Evolutionary conservation across 2,888 invertebrate species (phyloP).

Genomic region (Boloria euphrosyne): DNA sequence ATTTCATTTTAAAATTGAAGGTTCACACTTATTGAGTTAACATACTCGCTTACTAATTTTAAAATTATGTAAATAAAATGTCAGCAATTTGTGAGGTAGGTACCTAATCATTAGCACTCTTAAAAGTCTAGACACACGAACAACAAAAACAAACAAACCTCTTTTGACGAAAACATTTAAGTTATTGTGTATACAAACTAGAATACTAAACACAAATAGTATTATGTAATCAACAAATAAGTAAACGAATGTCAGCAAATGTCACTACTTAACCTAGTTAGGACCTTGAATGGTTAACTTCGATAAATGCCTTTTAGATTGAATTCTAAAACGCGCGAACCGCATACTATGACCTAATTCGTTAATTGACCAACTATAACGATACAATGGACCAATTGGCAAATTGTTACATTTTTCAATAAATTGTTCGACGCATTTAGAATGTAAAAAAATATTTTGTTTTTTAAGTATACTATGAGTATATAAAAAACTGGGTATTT

Average conservation of each 20-base stretch:
- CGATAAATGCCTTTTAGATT: constrained; percentile 16
- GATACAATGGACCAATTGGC: constrained; percentile 16
- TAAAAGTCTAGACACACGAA: constrained; percentile 8
- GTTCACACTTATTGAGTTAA: neutral
- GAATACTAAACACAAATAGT: constrained; percentile 2
- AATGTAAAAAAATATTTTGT: no score
- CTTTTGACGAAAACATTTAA: constrained; percentile 5
- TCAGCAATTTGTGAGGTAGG: neutral
- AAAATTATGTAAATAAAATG: constrained; percentile 12
- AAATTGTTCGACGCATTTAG: neutral
- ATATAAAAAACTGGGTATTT: no score
- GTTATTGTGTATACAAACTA: constrained; percentile 11
- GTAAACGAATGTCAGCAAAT: constrained; percentile 23
- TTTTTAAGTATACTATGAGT: no score
- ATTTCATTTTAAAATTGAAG: no score
- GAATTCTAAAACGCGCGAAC: constrained; percentile 8
- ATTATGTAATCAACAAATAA: constrained; percentile 12
- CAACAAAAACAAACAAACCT: constrained; percentile 12
- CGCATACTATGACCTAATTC: constrained; percentile 12
- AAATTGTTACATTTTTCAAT: constrained; percentile 15
- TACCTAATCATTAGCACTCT: neutral
- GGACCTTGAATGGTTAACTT: constrained; percentile 16
- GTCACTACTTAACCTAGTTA: constrained; percentile 27
- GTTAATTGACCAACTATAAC: constrained; percentile 5
- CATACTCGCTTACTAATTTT: neutral